These are phyloP conservation scores for Diaphora mendica DNA, from an alignment of 2,888 invertebrate species.

Conservation along the genomic window DNA sequence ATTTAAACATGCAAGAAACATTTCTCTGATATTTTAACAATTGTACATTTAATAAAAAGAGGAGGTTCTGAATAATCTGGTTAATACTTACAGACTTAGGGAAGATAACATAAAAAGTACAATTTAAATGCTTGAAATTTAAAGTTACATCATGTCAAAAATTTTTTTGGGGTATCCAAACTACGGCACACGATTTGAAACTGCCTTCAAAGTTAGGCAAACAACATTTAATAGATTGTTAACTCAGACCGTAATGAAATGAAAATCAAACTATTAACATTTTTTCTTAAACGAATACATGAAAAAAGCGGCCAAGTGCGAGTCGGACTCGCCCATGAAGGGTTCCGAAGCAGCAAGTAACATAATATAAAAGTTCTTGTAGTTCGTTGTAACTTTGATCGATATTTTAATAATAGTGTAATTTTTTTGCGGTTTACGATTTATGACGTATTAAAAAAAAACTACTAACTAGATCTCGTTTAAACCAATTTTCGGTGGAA, in stretches of 20 bases:
- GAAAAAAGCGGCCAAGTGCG: no score
- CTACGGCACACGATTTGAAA: slow-evolving; percentile 20
- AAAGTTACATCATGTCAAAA: slow-evolving; percentile 18
- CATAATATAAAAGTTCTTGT: no score
- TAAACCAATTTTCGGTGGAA: no score
- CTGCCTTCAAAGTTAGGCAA: slow-evolving; percentile 35
- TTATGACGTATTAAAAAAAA: no score
- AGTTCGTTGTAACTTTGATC: no score
- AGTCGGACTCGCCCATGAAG: no score
- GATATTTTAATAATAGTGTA: no score
- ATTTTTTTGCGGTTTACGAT: no score
- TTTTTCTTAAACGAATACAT: slow-evolving; percentile 2
- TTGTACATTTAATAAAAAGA: neutral
- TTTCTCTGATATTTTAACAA: neutral
- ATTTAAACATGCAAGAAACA: neutral
- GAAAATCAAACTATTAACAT: slow-evolving; percentile 31
- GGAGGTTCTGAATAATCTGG: no score
- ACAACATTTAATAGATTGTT: slow-evolving; percentile 51
- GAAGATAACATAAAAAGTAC: neutral
- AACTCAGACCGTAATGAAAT: slow-evolving; percentile 44
- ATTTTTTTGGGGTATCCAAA: slow-evolving; percentile 4
- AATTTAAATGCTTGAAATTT: neutral
- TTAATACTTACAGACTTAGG: no score
- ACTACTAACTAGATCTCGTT: no score
- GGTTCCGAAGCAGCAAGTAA: no score